Percentiles rank a stretch among this genome's conserved stretches.
Evolutionary conservation across 2,797 vertebrate species (phyloP).

Genomic region (Melanotaenia pygmaea): DNA sequence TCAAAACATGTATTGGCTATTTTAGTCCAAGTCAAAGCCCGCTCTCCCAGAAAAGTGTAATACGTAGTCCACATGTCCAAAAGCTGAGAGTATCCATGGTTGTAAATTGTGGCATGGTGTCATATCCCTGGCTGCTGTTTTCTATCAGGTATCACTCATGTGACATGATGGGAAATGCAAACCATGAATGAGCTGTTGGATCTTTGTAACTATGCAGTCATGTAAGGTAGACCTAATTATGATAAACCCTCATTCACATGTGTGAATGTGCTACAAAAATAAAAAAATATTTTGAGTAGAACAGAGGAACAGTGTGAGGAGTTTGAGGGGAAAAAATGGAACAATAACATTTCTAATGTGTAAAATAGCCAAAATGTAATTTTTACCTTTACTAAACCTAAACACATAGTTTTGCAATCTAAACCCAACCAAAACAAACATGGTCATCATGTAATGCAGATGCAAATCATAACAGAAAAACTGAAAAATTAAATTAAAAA

Average conservation of each 20-base stretch:
- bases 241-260: background rate
- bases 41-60: background rate
- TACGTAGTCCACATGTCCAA: background rate
- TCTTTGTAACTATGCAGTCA: background rate
- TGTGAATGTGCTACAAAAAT: background rate
- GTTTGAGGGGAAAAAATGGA: background rate
- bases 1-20: background rate
- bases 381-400: background rate
- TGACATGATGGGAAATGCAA: background rate
- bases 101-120: background rate
- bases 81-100: background rate
- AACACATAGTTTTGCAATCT: background rate
- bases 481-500: too few relatives aligned
- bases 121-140: background rate
- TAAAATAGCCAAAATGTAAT: too few relatives aligned
- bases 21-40: background rate
- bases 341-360: too few relatives aligned
- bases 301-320: background rate
- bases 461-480: background rate
- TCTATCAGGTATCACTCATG: background rate
- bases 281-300: background rate
- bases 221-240: background rate
- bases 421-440: background rate
- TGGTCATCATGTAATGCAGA: background rate
- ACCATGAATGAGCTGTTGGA: background rate